Percentiles rank a stretch among this genome's conserved stretches.
phyloP scores from a whole-genome alignment of 2,113 vertebrate species.

The Pteropus alecto region DNA sequence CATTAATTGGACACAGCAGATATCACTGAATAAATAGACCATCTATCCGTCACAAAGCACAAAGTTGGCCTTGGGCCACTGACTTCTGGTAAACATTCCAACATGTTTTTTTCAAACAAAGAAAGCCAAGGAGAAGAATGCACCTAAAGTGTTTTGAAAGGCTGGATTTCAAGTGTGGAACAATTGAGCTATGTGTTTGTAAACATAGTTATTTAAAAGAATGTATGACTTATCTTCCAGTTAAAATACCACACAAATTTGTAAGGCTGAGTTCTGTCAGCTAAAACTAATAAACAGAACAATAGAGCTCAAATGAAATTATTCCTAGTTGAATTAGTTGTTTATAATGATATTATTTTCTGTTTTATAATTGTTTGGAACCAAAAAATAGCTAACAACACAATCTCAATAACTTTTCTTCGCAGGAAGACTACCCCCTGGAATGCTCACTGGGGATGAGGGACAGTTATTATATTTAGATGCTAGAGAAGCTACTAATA shows the following conservation, averaged over 20 bases:
- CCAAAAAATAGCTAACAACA: not conserved
- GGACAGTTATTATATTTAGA: not conserved
- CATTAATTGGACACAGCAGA: not conserved
- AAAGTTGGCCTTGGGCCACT: not conserved
- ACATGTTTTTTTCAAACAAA: not conserved
- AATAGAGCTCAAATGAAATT: not conserved
- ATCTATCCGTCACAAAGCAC: not conserved
- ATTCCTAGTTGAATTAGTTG: not conserved
- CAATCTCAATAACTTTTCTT: not conserved
- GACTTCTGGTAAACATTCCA: not conserved
- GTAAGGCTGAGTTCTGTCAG: constrained; percentile 19
- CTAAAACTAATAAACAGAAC: not conserved
- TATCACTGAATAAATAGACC: not conserved
- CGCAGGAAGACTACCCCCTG: not conserved
- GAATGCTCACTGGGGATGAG: not conserved
- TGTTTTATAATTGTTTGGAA: constrained; percentile 4
- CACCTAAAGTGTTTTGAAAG: constrained; percentile 33
- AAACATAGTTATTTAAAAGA: constrained; percentile 39
- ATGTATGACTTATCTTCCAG: not conserved
- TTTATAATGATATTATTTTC: not conserved
- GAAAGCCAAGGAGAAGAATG: not conserved
- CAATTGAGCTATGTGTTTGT: constrained; percentile 36
- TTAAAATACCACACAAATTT: not conserved
- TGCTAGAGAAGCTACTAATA: not conserved
- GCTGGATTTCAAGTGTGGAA: not conserved